Evolutionary conservation across 2,888 invertebrate species (phyloP), one percentile per base, ranked within the genome.

Genomic region (Calliphora vomitoria): DNA sequence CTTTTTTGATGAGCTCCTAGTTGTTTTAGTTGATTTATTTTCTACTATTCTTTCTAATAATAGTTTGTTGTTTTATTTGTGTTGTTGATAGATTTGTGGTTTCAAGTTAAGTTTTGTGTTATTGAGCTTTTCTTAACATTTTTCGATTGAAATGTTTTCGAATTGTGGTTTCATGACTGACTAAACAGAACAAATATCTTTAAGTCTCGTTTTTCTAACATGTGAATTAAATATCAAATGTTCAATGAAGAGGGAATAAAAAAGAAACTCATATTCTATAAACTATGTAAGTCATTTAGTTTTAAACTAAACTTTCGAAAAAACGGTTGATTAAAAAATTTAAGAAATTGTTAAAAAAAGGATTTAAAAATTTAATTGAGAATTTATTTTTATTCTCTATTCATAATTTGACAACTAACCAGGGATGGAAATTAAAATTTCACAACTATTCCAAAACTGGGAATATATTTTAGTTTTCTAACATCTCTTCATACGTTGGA

Each of bases 111-210:
- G 74, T 79, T 82, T 62, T 58, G 25, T 82, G 81, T 82, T 87
- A 78, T 82, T 87, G 80, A 87, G 84, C 71, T 87, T 80, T 71
- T 81, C 38, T 71, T 47, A 31, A 1, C 5, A 47, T 31, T 47
- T 86, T 82, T 86, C 75, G 64, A 86, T 76, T 87, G 64, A 84
- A 86, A 81, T 81, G 66, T 82, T 87, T 78, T 87, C 76, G 60
- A 74, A 68, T 83, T 90, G 90, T 76, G 90, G 90, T 90, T 90
- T 90, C 71, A 89, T 90, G 89, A 90, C 89, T 90, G 91, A 90
- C 88, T 91, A 89, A 89, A 89, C 88, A 90, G 83, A 85, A 87
- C 89, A 88, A 89, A 90, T 88, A 85, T 79, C 66, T 81, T 20
- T 20, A 50, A 72, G 62, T 81, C 69, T 87, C 86, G 80, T 86